A percentile compares a stretch with the other conserved stretches of the same genome.
phyloP scores from a whole-genome alignment of 1,140 invertebrate genomes.

The Papilio polytes region DNA sequence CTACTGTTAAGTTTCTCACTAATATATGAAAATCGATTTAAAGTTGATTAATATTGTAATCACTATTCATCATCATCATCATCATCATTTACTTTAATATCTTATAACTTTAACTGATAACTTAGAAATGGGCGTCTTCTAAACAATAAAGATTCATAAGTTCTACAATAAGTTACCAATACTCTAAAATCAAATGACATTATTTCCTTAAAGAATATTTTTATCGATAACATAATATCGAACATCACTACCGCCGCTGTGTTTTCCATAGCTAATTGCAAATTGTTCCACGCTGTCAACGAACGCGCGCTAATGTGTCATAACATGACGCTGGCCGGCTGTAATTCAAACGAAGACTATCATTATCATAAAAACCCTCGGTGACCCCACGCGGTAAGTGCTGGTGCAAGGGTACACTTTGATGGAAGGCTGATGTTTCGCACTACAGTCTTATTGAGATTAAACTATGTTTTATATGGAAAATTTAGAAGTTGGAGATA shows the following conservation, averaged over 20 bases:
- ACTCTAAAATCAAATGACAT: neutral
- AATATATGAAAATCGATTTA: too few species aligned
- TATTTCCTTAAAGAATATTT: neutral
- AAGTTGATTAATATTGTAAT: too few species aligned
- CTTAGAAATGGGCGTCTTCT: neutral
- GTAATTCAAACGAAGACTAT: constrained; percentile 47
- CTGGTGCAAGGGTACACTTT: constrained; percentile 1
- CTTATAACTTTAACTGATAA: too few species aligned
- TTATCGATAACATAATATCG: constrained; percentile 4
- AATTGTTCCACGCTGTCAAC: constrained; percentile 75
- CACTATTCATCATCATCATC: too few species aligned
- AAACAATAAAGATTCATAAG: neutral
- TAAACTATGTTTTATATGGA: neutral
- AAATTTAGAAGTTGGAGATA: neutral
- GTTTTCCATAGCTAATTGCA: constrained; percentile 80
- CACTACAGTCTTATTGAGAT: neutral
- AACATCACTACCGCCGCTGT: constrained; percentile 49
- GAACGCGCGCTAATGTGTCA: constrained; percentile 75
- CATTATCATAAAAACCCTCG: constrained; percentile 47
- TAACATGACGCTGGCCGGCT: constrained; percentile 54
- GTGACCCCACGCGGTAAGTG: constrained; percentile 27
- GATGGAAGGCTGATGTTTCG: constrained; percentile 27
- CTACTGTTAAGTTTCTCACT: neutral
- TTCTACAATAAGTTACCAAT: constrained; percentile 37
- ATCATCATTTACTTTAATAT: too few species aligned